A percentile compares a stretch with the other conserved stretches of the same genome.
Conservation (phyloP, 2,113 vertebrate species). For the Pterocles orientalis region DNA sequence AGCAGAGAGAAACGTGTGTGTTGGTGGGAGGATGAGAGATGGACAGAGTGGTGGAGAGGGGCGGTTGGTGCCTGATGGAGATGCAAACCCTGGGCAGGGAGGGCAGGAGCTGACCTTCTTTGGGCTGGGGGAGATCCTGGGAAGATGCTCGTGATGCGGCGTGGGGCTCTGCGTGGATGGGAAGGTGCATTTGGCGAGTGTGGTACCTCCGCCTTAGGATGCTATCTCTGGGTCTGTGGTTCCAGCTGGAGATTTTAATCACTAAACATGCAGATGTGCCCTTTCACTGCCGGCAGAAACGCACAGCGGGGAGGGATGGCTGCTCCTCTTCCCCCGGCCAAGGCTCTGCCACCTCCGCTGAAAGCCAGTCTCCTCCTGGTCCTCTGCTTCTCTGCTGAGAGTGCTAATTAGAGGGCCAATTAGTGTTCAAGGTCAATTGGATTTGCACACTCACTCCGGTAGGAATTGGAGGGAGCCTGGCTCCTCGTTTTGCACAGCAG, state of each 20-base stretch:
- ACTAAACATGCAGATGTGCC: not conserved
- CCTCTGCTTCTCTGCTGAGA: not conserved
- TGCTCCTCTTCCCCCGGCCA: not conserved
- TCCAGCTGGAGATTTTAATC: not conserved
- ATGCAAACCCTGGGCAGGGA: not conserved
- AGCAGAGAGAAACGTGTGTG: not conserved
- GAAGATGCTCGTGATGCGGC: accelerated
- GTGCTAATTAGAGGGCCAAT: slow-evolving; percentile 35
- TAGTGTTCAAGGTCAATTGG: slow-evolving; percentile 39
- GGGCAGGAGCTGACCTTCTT: not conserved
- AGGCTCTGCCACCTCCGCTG: not conserved
- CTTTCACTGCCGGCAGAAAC: not conserved
- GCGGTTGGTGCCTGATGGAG: accelerated
- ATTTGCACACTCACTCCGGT: not conserved
- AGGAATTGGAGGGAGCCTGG: not conserved
- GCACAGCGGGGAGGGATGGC: accelerated
- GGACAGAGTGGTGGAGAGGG: not conserved
- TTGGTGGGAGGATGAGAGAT: not conserved
- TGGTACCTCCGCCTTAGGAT: not conserved
- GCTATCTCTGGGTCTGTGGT: not conserved
- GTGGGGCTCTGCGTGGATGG: not conserved
- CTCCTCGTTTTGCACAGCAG: not conserved
- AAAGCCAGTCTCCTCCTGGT: not conserved
- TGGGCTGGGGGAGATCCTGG: not conserved
- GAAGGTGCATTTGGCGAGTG: not conserved